A percentile compares a stretch with the other conserved stretches of the same genome.
Conservation (phyloP, 2,113 vertebrate genomes). For the Gracilinanus agilis region DNA sequence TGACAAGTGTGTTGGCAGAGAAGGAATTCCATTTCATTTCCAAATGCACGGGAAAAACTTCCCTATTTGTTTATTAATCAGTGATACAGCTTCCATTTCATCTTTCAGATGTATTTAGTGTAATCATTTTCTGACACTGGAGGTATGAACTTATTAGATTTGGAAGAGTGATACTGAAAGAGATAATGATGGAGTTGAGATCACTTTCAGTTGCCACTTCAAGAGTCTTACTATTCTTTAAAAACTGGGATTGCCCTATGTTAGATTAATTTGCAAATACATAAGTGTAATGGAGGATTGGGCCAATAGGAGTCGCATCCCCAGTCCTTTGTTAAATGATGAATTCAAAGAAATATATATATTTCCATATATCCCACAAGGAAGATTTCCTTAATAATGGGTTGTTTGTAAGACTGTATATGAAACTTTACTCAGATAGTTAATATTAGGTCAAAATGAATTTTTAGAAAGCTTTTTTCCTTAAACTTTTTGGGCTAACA, state of each 20-base stretch:
- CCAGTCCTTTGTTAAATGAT: neutral
- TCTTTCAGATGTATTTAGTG: neutral
- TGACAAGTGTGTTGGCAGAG: neutral
- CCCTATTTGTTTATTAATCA: conserved; percentile 10
- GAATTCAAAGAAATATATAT: neutral
- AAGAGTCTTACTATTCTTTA: neutral
- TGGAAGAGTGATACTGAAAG: neutral
- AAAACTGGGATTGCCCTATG: neutral
- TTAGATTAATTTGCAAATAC: neutral
- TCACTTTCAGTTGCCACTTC: neutral
- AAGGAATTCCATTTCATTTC: conserved; percentile 5
- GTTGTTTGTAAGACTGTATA: neutral
- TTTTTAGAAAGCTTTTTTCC: neutral
- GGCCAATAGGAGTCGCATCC: neutral
- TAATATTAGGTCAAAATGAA: neutral
- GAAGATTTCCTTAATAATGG: neutral
- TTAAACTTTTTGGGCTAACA: neutral
- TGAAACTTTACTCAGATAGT: neutral
- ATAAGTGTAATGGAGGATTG: neutral
- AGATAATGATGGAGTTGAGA: neutral
- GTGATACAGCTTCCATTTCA: conserved; percentile 8
- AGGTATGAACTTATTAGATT: neutral
- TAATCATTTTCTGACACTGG: conserved; percentile 5
- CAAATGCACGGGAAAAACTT: neutral
- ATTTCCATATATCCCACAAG: neutral